A percentile compares a stretch with the other conserved stretches of the same genome.
Evolutionary conservation across 2,888 invertebrate genomes (phyloP).

Genomic region (Morinoia aosen): DNA sequence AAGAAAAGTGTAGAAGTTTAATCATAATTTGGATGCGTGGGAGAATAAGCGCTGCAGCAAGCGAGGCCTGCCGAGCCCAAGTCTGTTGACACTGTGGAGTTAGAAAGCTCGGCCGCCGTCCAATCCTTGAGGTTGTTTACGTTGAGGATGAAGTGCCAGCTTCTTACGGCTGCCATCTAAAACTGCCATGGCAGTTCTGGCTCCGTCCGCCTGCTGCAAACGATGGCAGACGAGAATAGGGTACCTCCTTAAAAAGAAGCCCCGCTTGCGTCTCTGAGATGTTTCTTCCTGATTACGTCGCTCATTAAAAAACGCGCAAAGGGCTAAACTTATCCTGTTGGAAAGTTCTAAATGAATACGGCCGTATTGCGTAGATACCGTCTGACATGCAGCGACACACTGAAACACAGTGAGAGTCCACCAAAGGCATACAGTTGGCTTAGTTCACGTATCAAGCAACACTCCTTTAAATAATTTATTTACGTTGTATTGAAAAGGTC

Average conservation of each 20-base stretch:
- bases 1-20: neutral
- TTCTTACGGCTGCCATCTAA: neutral
- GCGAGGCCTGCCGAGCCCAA: neutral
- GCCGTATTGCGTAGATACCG: too few relatives aligned
- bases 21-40: neutral
- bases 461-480: too few relatives aligned
- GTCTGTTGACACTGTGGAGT: slow-evolving; percentile 1
- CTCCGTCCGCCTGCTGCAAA: neutral
- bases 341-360: neutral
- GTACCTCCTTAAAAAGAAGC: neutral
- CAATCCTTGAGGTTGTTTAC: slow-evolving; percentile 31
- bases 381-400: too few relatives aligned
- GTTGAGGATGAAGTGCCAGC: slow-evolving; percentile 15
- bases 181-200: neutral
- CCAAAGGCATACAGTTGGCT: too few relatives aligned
- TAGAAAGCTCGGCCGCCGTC: slow-evolving; percentile 32
- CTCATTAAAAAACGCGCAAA: neutral
- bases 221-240: neutral
- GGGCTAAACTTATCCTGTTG: neutral
- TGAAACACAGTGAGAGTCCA: too few relatives aligned
- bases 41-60: neutral
- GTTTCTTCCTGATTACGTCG: neutral
- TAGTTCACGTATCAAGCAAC: too few relatives aligned
- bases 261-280: neutral
- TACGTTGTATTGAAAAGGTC: too few relatives aligned